These are phyloP conservation scores for Synergus gifuensis DNA, from an alignment of 2,888 invertebrate genomes.

Conservation along the genomic window DNA sequence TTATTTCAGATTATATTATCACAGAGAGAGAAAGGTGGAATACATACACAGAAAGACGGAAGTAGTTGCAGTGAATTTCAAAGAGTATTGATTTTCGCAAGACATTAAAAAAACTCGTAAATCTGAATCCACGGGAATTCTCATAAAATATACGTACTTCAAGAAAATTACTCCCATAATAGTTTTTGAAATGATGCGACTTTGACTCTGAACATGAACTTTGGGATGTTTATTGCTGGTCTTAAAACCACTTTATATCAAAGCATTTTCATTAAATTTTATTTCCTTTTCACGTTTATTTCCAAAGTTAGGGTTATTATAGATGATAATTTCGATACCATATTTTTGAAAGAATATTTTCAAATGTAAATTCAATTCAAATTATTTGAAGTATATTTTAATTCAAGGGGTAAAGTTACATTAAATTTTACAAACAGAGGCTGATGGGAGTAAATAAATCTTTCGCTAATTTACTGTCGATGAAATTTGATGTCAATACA, in stretches of 20 bases:
- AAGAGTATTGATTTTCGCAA: conserved; percentile 28
- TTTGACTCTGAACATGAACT: neutral
- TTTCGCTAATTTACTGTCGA: neutral
- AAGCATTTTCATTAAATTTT: neutral
- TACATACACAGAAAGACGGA: neutral
- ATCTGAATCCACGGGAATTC: neutral
- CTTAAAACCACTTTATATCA: neutral
- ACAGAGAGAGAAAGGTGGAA: neutral
- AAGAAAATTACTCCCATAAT: conserved; percentile 21
- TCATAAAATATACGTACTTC: neutral
- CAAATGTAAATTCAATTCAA: neutral
- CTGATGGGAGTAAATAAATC: conserved; percentile 10
- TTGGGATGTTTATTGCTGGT: neutral
- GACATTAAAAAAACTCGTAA: neutral
- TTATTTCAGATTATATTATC: neutral
- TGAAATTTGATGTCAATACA: no score
- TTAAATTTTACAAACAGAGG: no score
- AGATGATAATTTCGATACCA: neutral
- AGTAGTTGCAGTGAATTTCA: conserved; percentile 20
- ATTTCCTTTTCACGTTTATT: neutral
- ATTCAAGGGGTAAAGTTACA: neutral
- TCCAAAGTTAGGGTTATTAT: neutral
- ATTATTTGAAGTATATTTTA: neutral
- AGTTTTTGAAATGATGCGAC: conserved; percentile 19
- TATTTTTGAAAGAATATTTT: neutral